Base-by-base conservation (phyloP, 2,113 vertebrate genomes). In the Vulpes vulpes region DNA sequence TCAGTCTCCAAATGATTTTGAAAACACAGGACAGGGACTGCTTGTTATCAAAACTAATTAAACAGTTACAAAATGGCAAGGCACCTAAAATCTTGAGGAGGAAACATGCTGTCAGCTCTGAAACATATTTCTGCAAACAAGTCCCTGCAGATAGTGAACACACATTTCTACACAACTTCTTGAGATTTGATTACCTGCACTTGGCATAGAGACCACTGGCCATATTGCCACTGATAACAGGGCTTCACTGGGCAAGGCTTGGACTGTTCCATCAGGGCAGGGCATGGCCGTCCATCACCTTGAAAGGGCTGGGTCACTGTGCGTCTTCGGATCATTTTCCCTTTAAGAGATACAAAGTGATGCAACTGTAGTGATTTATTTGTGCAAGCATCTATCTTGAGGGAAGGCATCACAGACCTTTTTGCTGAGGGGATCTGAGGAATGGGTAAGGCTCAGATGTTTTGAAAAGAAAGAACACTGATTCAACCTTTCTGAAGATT, bases 201-300 rank as follows among this genome's bases (percentile, higher is more conserved):
- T 96, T 98, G 99, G 97, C 99, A 99, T n/a, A 99, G 98, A 35
- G 99, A 99, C 99, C 99, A 99, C 73, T 98, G 98, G 95, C 99
- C 99, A 38, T 99, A 99, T 57, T 99, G 99, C 99, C 99, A 99
- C 51, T 97, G 99, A 98, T 99, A 99, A 96, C 99, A 99, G 73
- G 99, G 99, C 19, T 99, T 99, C 82, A 99, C 99, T 2, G 99
- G 99, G 80, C 99, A 99, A 23, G 99, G 99, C 96, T 99, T 99
- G 99, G 99, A 99, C 97, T 99, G 99, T 94, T 99, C 99, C 99
- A 99, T 99, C 98, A 99, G 99, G 43, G 98, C 89, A 6, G 99
- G 98, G 95, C 99, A 99, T 12, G 99, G 99, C 91, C 99, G 99
- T 49, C 99, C 99, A 71, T 99, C 99, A 5, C 99, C 99, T 98